phyloP scores from a whole-genome alignment of 2,888 invertebrate genomes.

The Nephrotoma guestfalica region DNA sequence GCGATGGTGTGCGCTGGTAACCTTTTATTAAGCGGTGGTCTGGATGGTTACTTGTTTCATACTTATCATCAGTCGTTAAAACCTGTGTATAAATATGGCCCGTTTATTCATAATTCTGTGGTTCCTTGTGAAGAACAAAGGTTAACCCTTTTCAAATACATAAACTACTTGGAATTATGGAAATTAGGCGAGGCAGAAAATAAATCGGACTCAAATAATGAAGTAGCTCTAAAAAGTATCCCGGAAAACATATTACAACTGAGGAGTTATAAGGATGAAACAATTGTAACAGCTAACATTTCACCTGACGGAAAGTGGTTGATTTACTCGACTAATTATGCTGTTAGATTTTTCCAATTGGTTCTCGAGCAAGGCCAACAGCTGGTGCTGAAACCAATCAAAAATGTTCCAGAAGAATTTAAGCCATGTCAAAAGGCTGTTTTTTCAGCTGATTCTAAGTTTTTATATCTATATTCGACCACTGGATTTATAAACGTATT shows the following conservation, averaged over 20 bases:
- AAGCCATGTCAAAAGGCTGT: slow-evolving; percentile 25
- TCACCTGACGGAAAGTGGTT: slow-evolving; percentile 57
- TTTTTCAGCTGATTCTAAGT: slow-evolving; percentile 31
- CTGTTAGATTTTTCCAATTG: slow-evolving; percentile 52
- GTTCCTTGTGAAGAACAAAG: slow-evolving; percentile 39
- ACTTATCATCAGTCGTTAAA: slow-evolving; percentile 45
- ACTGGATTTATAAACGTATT: slow-evolving; percentile 31
- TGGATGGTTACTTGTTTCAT: slow-evolving; percentile 64
- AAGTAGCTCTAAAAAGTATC: slow-evolving; percentile 20
- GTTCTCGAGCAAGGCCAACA: slow-evolving; percentile 15
- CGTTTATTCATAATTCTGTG: slow-evolving; percentile 47
- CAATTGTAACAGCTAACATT: slow-evolving; percentile 53
- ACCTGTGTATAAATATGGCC: slow-evolving; percentile 52
- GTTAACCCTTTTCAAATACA: slow-evolving; percentile 43
- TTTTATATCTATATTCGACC: slow-evolving; percentile 31
- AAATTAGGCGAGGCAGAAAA: slow-evolving; percentile 36
- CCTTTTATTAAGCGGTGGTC: slow-evolving; percentile 63
- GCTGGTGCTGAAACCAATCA: slow-evolving; percentile 24
- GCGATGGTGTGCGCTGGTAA: slow-evolving; percentile 45
- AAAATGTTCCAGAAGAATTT: slow-evolving; percentile 27
- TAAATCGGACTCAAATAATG: slow-evolving; percentile 16
- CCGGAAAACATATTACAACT: slow-evolving; percentile 56
- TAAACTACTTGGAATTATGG: slow-evolving; percentile 49
- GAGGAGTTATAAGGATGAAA: slow-evolving; percentile 46
- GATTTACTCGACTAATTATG: slow-evolving; percentile 54